Conservation (phyloP, 2,113 vertebrate genomes). For the Galbula dea region DNA sequence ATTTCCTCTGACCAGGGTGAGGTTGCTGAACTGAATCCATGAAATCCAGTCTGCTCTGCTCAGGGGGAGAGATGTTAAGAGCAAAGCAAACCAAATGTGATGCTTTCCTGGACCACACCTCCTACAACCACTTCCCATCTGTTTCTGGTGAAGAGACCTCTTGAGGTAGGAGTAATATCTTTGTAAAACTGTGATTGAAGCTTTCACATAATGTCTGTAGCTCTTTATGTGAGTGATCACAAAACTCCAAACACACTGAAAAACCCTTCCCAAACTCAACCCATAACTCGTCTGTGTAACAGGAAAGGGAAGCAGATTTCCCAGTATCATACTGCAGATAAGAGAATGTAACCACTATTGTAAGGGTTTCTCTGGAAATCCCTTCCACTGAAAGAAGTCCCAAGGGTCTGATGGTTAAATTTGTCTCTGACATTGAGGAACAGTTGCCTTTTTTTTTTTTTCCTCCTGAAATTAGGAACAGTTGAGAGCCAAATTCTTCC, state of each 20-base stretch:
- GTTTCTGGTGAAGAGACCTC: neutral
- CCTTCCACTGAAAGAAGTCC: neutral
- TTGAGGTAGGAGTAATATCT: neutral
- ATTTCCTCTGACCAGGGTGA: neutral
- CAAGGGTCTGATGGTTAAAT: neutral
- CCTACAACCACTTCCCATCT: too few relatives aligned
- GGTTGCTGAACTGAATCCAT: neutral
- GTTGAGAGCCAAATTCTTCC: neutral
- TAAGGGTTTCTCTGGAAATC: neutral
- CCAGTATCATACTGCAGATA: neutral
- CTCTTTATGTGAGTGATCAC: neutral
- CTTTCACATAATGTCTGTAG: neutral
- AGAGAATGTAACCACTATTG: neutral
- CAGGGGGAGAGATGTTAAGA: neutral
- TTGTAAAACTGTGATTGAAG: too few relatives aligned
- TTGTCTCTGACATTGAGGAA: neutral
- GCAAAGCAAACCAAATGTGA: neutral
- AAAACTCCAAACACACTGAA: neutral
- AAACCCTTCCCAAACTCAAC: neutral
- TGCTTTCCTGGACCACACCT: neutral
- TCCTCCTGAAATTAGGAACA: neutral
- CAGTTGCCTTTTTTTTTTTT: neutral
- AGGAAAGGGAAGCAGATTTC: neutral
- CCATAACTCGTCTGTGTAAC: neutral
- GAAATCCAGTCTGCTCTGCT: neutral